These are phyloP conservation scores for Passer montanus DNA, from an alignment of 2,113 vertebrate genomes.

Conservation along the genomic window DNA sequence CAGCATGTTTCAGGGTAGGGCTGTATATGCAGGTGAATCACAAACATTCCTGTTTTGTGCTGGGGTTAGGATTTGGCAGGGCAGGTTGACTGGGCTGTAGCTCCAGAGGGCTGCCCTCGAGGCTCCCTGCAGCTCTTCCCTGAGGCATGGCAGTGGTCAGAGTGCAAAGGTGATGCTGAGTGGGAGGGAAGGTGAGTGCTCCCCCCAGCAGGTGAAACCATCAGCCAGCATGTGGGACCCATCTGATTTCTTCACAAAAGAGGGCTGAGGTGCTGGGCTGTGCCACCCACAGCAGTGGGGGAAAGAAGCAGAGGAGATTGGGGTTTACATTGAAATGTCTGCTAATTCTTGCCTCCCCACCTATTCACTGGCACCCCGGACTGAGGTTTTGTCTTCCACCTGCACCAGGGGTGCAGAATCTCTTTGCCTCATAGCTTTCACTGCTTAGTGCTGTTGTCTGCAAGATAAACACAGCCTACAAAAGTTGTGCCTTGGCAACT, in stretches of 20 bases:
- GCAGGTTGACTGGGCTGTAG: neutral
- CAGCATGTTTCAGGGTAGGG: neutral
- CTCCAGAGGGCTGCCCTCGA: neutral
- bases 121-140: neutral
- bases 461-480: accelerated
- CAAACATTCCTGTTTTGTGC: accelerated
- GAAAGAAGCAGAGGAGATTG: neutral
- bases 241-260: neutral
- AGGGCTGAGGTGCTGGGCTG: neutral
- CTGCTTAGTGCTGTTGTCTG: neutral
- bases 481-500: neutral
- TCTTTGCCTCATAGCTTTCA: neutral
- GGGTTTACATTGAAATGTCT: neutral
- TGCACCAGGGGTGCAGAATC: neutral
- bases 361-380: neutral
- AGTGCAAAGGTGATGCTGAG: neutral
- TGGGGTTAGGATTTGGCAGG: neutral
- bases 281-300: neutral
- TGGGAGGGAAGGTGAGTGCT: neutral
- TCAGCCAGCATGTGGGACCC: neutral
- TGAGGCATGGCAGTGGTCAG: accelerated
- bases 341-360: neutral
- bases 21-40: neutral
- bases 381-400: neutral
- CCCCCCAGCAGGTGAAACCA: accelerated